These are phyloP conservation scores for Lycaon pictus DNA, from an alignment of 2,113 vertebrate genomes.

Conservation along the genomic window DNA sequence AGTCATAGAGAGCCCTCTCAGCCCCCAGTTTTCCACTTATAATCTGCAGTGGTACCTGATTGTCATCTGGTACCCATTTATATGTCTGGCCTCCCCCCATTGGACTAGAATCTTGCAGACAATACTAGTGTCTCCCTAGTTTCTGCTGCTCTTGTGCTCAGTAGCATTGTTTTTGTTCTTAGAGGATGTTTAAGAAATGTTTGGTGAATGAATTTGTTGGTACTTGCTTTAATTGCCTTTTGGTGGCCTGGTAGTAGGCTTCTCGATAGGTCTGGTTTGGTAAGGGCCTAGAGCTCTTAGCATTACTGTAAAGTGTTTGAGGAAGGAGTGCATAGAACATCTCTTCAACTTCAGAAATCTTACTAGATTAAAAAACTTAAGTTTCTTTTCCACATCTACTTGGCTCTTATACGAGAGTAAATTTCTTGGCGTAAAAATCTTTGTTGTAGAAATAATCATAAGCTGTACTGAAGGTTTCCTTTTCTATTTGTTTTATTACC, in stretches of 20 bases:
- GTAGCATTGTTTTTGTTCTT: background rate
- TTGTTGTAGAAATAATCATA: slow-evolving; percentile 53
- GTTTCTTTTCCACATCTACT: slow-evolving; percentile 24
- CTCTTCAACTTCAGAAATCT: slow-evolving; percentile 5
- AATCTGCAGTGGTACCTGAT: background rate
- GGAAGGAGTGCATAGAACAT: background rate
- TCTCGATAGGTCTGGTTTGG: background rate
- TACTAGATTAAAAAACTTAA: slow-evolving; percentile 7
- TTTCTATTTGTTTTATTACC: slow-evolving; percentile 51
- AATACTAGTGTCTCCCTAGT: background rate
- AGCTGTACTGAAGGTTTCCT: slow-evolving; percentile 44
- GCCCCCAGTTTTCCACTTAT: background rate
- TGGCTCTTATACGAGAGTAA: slow-evolving; percentile 42
- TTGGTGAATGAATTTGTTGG: background rate
- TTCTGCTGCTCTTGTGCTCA: background rate
- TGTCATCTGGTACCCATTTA: background rate
- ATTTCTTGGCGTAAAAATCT: slow-evolving; percentile 60
- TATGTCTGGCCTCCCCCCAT: background rate
- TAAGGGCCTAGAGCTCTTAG: background rate
- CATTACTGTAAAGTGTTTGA: background rate
- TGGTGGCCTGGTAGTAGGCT: background rate
- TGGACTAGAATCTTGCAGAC: background rate
- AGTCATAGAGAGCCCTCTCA: background rate
- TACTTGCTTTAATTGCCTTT: background rate
- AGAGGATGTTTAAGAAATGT: background rate